A percentile compares a stretch with the other conserved stretches of the same genome.
Evolutionary conservation across 1,140 invertebrate genomes (phyloP).

Genomic region (Penaeus indicus): DNA sequence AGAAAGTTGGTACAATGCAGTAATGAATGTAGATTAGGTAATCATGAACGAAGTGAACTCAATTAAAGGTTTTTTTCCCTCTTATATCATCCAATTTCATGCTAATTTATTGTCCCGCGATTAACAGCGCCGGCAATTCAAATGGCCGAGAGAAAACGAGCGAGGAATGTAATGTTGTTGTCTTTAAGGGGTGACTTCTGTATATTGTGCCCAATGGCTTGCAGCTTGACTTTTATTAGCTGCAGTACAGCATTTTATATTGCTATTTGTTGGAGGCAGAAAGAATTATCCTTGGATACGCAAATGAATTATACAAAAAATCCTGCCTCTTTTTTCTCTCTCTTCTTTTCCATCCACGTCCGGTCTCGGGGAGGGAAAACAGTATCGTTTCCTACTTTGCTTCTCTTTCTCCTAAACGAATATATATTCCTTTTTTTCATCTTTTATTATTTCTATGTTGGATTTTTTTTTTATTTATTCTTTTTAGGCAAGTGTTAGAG

Average conservation of each 20-base stretch:
- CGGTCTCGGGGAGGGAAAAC: background rate
- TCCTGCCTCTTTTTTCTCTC: too few relatives aligned
- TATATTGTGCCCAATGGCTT: background rate
- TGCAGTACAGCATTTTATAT: background rate
- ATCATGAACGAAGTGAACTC: slow-evolving; percentile 64
- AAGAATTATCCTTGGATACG: background rate
- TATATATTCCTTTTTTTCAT: background rate
- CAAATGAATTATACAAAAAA: background rate
- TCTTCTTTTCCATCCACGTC: too few relatives aligned
- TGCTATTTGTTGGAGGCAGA: background rate
- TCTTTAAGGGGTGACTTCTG: slow-evolving; percentile 32
- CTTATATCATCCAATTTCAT: slow-evolving; percentile 65
- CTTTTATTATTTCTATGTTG: background rate
- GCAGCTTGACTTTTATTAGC: too few relatives aligned
- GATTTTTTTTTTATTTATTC: too few relatives aligned
- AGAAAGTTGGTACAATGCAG: slow-evolving; percentile 64
- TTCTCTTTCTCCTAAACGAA: background rate
- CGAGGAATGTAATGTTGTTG: slow-evolving; percentile 48
- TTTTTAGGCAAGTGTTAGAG: too few relatives aligned
- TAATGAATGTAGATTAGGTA: slow-evolving; percentile 63
- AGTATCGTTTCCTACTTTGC: background rate
- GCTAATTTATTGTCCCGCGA: slow-evolving; percentile 62
- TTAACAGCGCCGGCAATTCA: slow-evolving; percentile 62
- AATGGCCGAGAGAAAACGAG: slow-evolving; percentile 56
- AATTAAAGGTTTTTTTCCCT: slow-evolving; percentile 63